Evolutionary conservation across 2,113 vertebrate genomes (phyloP), one percentile per base, ranked within the genome.

Genomic region (Eudyptes chrysolophus): DNA sequence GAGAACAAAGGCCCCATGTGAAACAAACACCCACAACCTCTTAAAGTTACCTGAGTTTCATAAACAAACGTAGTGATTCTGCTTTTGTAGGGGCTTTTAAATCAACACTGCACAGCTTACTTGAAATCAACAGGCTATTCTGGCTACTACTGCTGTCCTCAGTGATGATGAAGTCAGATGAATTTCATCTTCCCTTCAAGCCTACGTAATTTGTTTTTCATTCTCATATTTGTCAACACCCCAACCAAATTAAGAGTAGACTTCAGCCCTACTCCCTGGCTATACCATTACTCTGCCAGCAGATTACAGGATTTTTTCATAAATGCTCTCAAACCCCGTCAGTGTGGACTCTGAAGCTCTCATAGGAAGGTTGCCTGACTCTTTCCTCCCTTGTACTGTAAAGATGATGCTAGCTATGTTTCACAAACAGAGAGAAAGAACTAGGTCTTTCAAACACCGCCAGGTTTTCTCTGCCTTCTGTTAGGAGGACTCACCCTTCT

Each of bases 381-480:
- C n/a, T 52, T 40, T 71, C 64, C 57, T 60, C 60, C 17, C 29
- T 38, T 51, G 20, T 10, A 46, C 30, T 71, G 30, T 40, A 58
- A 60, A 70, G 25, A 40, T 0, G 1, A 79, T 44, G 34, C 18
- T 25, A 83, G 70, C 46, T 76, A 7, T 7, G 1, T 44, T n/a
- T 87, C 48, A 89, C 62, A 61, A 3, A 42, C 0, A 19, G 18
- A 74, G 5, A 74, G 42, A 58, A 91, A 87, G 60, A 94, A 94
- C 48, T 71, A 92, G 65, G 61, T 52, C 74, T 44, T 78, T 93
- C 69, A 84, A 84, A 89, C 26, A 71, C 26, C 17, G 26, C 10
- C 8, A 89, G n/a, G 30, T 57, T 91, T 85, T 89, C 72, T 75
- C 52, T 58, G 38, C 55, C 81, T 84, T 94, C 62, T 81, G 48